Conservation (phyloP, 1,140 invertebrate species). For the Atopsyche davidsoni region DNA sequence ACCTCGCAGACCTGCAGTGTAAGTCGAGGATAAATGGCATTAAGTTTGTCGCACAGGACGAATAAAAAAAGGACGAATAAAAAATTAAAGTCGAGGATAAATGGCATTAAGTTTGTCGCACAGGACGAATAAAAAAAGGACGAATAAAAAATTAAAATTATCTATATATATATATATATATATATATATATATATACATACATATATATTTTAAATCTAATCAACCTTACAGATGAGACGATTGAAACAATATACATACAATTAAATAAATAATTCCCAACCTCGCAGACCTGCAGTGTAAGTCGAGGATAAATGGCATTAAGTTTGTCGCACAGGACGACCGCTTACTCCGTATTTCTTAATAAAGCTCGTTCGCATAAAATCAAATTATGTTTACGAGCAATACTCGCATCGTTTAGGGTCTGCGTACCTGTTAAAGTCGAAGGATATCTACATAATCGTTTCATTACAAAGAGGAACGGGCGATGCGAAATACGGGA, state of each 20-base stretch:
- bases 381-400: slow-evolving; percentile 4
- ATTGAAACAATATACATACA: too few relatives aligned
- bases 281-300: too few relatives aligned
- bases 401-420: background rate
- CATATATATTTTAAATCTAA: too few relatives aligned
- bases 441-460: background rate
- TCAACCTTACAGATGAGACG: too few relatives aligned
- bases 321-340: background rate
- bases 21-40: background rate
- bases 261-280: too few relatives aligned
- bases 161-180: background rate
- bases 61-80: background rate
- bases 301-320: background rate
- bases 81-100: background rate
- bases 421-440: background rate
- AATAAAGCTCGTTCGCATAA: background rate
- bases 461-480: slow-evolving; percentile 4
- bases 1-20: too few relatives aligned
- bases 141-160: background rate
- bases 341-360: background rate
- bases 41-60: background rate
- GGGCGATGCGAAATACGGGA: background rate
- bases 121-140: background rate
- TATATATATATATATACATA: too few relatives aligned
- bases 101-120: background rate